Evolutionary conservation across 2,797 vertebrate species (phyloP), one percentile per base, ranked within the genome.

Genomic region (Tiaroga cobitis): DNA sequence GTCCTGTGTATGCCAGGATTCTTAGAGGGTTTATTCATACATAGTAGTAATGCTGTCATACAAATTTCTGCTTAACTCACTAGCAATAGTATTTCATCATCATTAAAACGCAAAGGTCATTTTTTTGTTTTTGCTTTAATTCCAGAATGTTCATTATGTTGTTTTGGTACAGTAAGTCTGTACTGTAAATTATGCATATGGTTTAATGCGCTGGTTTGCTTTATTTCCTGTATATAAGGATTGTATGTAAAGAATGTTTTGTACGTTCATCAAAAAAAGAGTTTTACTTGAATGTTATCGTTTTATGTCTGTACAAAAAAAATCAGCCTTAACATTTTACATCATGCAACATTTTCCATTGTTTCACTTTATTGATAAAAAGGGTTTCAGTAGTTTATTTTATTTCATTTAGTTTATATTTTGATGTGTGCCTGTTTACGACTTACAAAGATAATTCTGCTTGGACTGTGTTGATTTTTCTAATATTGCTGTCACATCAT

Each of bases 211-310:
- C 69, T 18, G 51, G 46, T 61, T 51, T 80, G 51, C 39, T 79
- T 81, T 82, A 65, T 82, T 70, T 67, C 80, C 65, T 83, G 77
- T 80, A 80, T 65, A 85, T 73, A 54, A 80, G 54, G 77, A 80
- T 85, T 85, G 83, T 80, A 65, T 81, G 76, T 85, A 74, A 49
- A 83, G 69, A 88, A 69, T 75, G 80, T 84, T 85, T 88, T 39
- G 69, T 83, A 83, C 69, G 79, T 75, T 37, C 63, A 73, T 46
- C n/a, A 69, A 41, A 70, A 59, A 32, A 81, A 41, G 1, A 56
- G 43, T 70, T 63, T 24, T 29, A 85, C 67, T 85, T 24, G 80
- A 87, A 88, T 85, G 85, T 85, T 85, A 70, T 29, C 37, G 39
- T 51, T 87, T 85, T 77, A 61, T 21, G 76, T 79, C 76, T 85